Evolutionary conservation across 1,140 invertebrate species (phyloP).

Genomic region (Apis laboriosa): DNA sequence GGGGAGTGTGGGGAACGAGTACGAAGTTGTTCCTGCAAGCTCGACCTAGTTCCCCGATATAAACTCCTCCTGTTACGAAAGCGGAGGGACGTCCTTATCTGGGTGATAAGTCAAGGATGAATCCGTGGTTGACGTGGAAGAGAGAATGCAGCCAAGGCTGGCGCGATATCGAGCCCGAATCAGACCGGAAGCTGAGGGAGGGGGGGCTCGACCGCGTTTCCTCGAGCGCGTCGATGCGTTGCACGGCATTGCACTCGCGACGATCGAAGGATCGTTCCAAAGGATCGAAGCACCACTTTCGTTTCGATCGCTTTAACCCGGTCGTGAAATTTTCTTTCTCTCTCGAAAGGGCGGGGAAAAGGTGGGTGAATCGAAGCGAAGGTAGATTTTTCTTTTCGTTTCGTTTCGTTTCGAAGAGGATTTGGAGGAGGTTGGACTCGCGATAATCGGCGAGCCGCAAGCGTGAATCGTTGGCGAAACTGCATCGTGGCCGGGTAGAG

Average conservation of each 20-base stretch:
- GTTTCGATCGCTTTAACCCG: constrained; percentile 31
- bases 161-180: constrained; percentile 38
- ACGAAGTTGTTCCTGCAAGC: neutral
- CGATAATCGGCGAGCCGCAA: constrained; percentile 42
- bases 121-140: constrained; percentile 25
- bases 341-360: too few relatives aligned
- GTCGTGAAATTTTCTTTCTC: too few relatives aligned
- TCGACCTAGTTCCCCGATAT: constrained; percentile 17
- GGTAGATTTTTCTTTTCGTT: too few relatives aligned
- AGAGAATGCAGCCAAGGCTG: constrained; percentile 29
- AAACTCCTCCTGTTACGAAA: neutral
- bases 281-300: too few relatives aligned
- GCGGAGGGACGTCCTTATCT: constrained; percentile 16
- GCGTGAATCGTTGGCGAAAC: constrained; percentile 44
- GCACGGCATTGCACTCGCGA: constrained; percentile 74
- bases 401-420: too few relatives aligned
- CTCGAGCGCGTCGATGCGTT: constrained; percentile 72
- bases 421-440: constrained; percentile 15
- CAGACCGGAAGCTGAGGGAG: constrained; percentile 22
- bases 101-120: constrained; percentile 40
- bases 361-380: too few relatives aligned
- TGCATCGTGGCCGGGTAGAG: constrained; percentile 15
- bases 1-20: neutral
- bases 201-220: constrained; percentile 56
- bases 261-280: too few relatives aligned